Conservation (phyloP, 2,113 vertebrate genomes). For the Hemiscyllium ocellatum region DNA sequence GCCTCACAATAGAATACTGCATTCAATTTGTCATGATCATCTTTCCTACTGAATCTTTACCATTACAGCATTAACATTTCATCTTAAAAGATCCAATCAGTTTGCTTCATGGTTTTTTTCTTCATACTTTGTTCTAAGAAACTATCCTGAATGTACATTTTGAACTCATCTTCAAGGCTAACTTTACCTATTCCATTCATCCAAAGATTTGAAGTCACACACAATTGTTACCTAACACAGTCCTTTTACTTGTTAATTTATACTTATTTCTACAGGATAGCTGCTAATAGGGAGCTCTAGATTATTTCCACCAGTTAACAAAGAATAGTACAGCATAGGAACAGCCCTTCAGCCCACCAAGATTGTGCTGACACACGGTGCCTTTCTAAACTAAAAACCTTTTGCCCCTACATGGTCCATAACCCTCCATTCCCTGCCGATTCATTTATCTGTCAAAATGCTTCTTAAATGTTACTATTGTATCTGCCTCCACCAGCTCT, state of each 20-base stretch:
- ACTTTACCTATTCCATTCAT: background rate
- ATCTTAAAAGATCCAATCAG: background rate
- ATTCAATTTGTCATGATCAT: background rate
- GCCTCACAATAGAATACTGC: background rate
- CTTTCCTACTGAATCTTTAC: background rate
- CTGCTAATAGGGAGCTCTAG: too few relatives aligned
- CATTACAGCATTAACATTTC: background rate
- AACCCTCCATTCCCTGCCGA: too few relatives aligned
- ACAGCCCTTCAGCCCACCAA: too few relatives aligned
- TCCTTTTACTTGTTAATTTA: background rate
- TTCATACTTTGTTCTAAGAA: background rate
- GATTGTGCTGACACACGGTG: too few relatives aligned
- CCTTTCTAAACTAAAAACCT: too few relatives aligned
- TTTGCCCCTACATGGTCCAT: too few relatives aligned
- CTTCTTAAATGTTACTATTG: too few relatives aligned
- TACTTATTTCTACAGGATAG: background rate
- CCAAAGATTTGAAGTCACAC: background rate
- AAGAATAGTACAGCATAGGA: too few relatives aligned
- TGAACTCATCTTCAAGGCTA: background rate
- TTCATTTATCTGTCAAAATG: too few relatives aligned
- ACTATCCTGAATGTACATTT: background rate
- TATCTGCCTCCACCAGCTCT: too few relatives aligned
- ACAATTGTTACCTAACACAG: background rate
- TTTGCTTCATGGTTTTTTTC: background rate
- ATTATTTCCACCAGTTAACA: background rate